Evolutionary conservation across 1,140 invertebrate genomes (phyloP).

Genomic region (Ostrea edulis): DNA sequence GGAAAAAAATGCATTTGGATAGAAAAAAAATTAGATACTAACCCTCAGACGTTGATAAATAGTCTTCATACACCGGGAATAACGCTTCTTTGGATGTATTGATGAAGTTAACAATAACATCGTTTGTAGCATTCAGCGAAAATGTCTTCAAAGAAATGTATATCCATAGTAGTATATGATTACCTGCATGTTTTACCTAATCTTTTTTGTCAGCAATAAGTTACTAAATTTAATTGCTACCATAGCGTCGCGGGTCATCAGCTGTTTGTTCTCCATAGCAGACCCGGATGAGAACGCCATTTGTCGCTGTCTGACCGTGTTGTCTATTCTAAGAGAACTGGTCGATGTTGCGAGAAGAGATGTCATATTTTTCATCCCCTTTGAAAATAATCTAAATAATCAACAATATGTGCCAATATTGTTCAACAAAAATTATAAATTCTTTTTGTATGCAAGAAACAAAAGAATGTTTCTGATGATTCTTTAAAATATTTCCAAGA

Average conservation of each 20-base stretch:
- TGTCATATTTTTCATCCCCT: slow-evolving; percentile 17
- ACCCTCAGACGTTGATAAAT: slow-evolving; percentile 50
- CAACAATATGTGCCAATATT: too few species aligned
- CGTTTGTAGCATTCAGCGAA: neutral
- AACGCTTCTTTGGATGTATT: neutral
- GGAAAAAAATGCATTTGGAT: too few species aligned
- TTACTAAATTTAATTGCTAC: neutral
- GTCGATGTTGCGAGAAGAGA: neutral
- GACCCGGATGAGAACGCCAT: neutral
- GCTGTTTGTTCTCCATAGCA: slow-evolving; percentile 27
- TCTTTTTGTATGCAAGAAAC: too few species aligned
- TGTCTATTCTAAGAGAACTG: slow-evolving; percentile 6
- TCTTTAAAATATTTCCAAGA: too few species aligned
- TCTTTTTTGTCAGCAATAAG: neutral
- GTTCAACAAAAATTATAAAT: too few species aligned
- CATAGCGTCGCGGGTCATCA: neutral
- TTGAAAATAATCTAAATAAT: neutral
- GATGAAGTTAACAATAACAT: slow-evolving; percentile 7
- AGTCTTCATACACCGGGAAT: slow-evolving; percentile 52
- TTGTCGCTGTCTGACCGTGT: neutral
- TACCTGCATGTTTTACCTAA: neutral
- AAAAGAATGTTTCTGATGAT: too few species aligned
- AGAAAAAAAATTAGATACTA: neutral
- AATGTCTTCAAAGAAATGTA: neutral
- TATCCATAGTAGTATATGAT: neutral